These are phyloP conservation scores for Gymnocypris eckloni DNA, from an alignment of 2,797 vertebrate species.

Conservation along the genomic window DNA sequence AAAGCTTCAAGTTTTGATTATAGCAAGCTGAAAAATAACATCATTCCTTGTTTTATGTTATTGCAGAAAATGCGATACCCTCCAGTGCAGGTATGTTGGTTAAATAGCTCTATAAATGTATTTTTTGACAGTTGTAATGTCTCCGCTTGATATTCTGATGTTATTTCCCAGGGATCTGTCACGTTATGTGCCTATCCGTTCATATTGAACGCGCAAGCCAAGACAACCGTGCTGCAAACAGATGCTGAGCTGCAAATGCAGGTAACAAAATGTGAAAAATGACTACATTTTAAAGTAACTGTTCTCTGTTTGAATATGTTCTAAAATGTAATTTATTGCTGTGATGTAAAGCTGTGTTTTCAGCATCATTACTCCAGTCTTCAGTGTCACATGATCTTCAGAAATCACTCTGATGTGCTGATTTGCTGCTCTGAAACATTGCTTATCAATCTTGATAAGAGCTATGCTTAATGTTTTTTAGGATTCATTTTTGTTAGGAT, in stretches of 20 bases:
- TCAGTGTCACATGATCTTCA: too few relatives aligned
- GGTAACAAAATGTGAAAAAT: constrained; percentile 71
- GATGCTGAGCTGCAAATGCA: constrained; percentile 98
- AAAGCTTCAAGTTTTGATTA: not conserved
- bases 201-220: constrained; percentile 96
- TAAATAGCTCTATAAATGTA: not conserved
- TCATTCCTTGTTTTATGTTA: constrained; percentile 5
- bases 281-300: too few relatives aligned
- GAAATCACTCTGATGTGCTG: not conserved
- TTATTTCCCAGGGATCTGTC: constrained; percentile 83
- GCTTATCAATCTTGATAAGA: not conserved
- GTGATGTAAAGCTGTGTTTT: not conserved
- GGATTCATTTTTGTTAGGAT: not conserved
- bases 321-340: not conserved
- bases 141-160: not conserved
- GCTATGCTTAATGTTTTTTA: not conserved
- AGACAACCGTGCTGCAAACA: constrained; percentile 98
- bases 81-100: constrained; percentile 86
- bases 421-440: not conserved
- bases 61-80: constrained; percentile 89
- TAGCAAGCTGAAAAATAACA: not conserved
- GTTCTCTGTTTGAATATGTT: not conserved
- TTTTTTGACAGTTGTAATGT: not conserved
- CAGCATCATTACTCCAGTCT: not conserved
- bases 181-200: constrained; percentile 97